Evolutionary conservation across 2,888 invertebrate genomes (phyloP).

Genomic region (Laothoe populi): DNA sequence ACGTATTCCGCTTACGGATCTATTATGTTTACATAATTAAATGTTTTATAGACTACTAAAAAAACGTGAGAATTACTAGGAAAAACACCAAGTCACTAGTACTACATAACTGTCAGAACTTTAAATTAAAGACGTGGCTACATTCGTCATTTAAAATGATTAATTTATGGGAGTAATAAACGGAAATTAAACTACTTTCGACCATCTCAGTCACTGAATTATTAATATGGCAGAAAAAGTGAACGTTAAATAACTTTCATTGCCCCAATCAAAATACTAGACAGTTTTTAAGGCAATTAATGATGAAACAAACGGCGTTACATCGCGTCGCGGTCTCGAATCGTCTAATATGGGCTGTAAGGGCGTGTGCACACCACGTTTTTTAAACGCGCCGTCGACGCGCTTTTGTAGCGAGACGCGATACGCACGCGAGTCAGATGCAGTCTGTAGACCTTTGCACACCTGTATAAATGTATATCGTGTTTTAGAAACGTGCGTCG

Average conservation of each 20-base stretch:
- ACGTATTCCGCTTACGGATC: no score
- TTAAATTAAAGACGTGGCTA: neutral
- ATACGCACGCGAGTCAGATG: no score
- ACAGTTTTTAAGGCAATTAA: constrained; percentile 20
- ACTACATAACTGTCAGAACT: neutral
- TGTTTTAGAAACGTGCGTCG: no score
- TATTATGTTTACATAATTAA: no score
- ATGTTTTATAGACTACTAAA: no score
- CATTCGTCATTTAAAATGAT: constrained; percentile 2
- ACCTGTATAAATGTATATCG: no score
- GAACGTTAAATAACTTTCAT: constrained; percentile 9
- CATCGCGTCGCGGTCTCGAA: constrained; percentile 3
- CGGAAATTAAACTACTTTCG: constrained; percentile 8
- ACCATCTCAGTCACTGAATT: neutral
- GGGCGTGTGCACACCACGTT: no score
- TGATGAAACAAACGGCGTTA: constrained; percentile 6
- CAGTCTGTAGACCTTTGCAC: no score
- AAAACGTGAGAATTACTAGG: no score
- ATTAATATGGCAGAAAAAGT: constrained; percentile 9
- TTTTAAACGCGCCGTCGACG: no score
- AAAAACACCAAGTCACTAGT: no score
- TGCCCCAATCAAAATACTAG: constrained; percentile 18
- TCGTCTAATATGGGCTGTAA: neutral
- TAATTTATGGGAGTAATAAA: constrained; percentile 3
- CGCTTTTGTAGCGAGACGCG: no score